A percentile compares a stretch with the other conserved stretches of the same genome.
phyloP scores from a whole-genome alignment of 2,113 vertebrate species.

The Sylvietta virens region DNA sequence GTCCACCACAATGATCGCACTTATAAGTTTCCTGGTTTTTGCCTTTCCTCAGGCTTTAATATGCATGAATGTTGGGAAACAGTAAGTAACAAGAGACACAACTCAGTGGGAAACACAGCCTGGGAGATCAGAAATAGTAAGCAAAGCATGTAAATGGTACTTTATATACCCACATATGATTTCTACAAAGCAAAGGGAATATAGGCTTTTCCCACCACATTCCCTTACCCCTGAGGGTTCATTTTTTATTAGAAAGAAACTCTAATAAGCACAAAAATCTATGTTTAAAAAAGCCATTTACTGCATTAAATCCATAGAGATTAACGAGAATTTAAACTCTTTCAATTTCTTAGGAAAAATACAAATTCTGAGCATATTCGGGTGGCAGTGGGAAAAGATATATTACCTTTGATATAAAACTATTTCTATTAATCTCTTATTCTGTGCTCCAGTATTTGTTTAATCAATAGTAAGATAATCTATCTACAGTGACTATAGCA shows the following conservation, averaged over 20 bases:
- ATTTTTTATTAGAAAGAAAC: not conserved
- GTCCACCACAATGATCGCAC: not conserved
- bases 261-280: not conserved
- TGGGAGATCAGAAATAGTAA: constrained; percentile 5
- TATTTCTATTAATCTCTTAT: not conserved
- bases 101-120: not conserved
- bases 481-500: not conserved
- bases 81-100: not conserved
- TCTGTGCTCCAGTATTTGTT: not conserved
- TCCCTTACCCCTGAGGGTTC: not conserved
- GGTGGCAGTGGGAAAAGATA: not conserved
- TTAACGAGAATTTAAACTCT: not conserved
- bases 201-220: not conserved
- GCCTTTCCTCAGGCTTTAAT: not conserved
- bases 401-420: not conserved
- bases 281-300: not conserved
- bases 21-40: not conserved
- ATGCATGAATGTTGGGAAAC: not conserved
- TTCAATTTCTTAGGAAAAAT: not conserved
- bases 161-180: not conserved
- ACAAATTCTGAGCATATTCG: not conserved
- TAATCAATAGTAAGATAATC: not conserved
- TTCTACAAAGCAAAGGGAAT: not conserved
- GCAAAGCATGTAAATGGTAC: not conserved
- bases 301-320: not conserved